phyloP scores from a whole-genome alignment of 2,888 invertebrate genomes.

The Melieria omissa region DNA sequence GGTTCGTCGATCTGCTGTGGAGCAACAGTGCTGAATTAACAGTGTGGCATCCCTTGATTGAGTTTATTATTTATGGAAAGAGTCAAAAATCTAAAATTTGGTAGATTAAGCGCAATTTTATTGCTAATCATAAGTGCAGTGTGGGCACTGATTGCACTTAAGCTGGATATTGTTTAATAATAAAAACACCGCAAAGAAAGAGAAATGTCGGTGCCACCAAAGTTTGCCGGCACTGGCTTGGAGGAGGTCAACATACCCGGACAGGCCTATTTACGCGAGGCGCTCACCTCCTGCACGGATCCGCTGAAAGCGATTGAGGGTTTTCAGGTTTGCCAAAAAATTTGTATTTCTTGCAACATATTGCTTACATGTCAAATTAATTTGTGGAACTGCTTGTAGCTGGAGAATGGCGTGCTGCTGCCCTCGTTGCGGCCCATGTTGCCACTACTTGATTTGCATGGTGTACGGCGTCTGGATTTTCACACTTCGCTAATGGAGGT shows the following conservation, averaged over 20 bases:
- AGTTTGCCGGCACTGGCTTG: constrained; percentile 72
- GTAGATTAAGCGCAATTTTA: too few relatives aligned
- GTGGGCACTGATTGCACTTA: not conserved
- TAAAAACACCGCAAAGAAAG: not conserved
- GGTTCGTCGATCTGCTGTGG: too few relatives aligned
- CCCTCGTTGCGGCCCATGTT: constrained; percentile 95
- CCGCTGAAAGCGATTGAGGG: constrained; percentile 98
- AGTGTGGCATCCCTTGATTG: too few relatives aligned
- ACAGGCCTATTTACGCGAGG: constrained; percentile 86
- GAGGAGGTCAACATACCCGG: constrained; percentile 90
- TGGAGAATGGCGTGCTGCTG: constrained; percentile 90
- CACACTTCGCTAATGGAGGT: constrained; percentile 90
- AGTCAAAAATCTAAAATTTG: too few relatives aligned
- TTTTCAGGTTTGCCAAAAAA: constrained; percentile 77
- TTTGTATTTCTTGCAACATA: not conserved
- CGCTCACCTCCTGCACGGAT: constrained; percentile 94
- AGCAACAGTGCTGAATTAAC: too few relatives aligned
- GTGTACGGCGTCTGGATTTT: constrained; percentile 91
- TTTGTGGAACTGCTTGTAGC: constrained; percentile 66
- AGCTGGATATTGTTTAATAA: not conserved
- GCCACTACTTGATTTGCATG: constrained; percentile 93
- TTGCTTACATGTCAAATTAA: not conserved
- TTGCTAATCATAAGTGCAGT: not conserved
- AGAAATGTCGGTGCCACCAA: constrained; percentile 62
- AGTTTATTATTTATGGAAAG: too few relatives aligned